Evolutionary conservation across 2,888 invertebrate genomes (phyloP).

Genomic region (Chalcis sispes): DNA sequence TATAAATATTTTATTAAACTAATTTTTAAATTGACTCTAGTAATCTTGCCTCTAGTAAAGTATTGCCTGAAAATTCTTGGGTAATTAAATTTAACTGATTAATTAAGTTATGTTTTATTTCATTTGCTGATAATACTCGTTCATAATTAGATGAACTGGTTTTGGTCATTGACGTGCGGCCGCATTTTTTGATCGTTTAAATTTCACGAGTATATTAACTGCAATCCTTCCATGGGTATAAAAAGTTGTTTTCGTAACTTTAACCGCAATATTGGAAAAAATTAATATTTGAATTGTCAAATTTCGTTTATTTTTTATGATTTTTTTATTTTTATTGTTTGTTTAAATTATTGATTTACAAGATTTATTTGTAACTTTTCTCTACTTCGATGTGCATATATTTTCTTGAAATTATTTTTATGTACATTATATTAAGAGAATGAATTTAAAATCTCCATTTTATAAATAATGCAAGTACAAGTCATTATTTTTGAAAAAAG

Average conservation of each 20-base stretch:
- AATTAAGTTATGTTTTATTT: not conserved
- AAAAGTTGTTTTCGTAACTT: not conserved
- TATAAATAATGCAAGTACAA: no score
- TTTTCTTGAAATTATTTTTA: no score
- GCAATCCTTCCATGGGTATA: constrained; percentile 6
- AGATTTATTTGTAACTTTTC: no score
- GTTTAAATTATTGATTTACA: no score
- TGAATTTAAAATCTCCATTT: no score
- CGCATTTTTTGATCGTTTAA: constrained; percentile 25
- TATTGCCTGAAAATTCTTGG: not conserved
- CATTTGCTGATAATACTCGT: not conserved
- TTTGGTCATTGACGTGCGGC: not conserved
- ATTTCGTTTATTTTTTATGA: no score
- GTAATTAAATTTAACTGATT: not conserved
- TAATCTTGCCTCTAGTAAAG: not conserved
- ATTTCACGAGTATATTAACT: constrained; percentile 9
- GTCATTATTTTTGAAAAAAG: no score
- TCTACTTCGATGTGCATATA: no score
- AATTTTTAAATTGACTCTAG: not conserved
- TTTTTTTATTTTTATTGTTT: no score
- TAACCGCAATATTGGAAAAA: no score
- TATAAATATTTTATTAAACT: not conserved
- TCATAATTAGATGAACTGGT: constrained; percentile 33
- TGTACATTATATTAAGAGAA: no score
- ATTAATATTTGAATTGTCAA: no score